Evolutionary conservation across 2,888 invertebrate species (phyloP).

Genomic region (Pocota personata): DNA sequence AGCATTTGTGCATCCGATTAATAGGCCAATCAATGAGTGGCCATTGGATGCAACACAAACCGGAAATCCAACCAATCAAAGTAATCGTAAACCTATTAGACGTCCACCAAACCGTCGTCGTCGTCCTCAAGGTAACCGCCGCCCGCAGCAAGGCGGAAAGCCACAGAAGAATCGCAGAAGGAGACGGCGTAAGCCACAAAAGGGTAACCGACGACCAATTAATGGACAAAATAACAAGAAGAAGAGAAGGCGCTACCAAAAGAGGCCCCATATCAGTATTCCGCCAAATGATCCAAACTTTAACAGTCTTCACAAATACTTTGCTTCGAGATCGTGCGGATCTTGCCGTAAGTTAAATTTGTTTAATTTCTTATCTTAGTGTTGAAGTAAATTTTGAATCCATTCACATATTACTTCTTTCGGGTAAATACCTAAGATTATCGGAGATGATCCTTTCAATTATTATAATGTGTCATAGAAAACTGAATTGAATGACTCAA

Average conservation of each 20-base stretch:
- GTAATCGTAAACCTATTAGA: conserved; percentile 2
- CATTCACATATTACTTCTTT: no score
- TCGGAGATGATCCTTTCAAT: no score
- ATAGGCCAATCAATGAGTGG: conserved; percentile 57
- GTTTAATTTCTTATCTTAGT: neutral
- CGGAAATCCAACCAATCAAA: neutral
- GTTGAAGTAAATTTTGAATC: no score
- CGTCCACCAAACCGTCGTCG: conserved; percentile 21
- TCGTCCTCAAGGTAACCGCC: conserved; percentile 24
- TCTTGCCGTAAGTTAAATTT: conserved; percentile 43
- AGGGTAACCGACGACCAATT: conserved; percentile 1
- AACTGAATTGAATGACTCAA: no score
- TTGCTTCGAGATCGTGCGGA: neutral
- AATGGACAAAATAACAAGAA: neutral
- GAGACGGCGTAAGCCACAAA: conserved; percentile 26
- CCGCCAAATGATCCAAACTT: neutral
- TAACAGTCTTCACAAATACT: neutral
- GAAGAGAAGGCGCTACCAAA: neutral
- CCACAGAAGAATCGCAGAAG: conserved; percentile 9
- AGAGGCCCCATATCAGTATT: neutral
- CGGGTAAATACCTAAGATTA: no score
- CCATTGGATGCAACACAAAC: conserved; percentile 23
- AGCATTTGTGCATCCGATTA: conserved; percentile 61
- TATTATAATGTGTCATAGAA: no score
- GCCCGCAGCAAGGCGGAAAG: neutral